phyloP scores from a whole-genome alignment of 2,113 vertebrate genomes.

The Heptranchias perlo region DNA sequence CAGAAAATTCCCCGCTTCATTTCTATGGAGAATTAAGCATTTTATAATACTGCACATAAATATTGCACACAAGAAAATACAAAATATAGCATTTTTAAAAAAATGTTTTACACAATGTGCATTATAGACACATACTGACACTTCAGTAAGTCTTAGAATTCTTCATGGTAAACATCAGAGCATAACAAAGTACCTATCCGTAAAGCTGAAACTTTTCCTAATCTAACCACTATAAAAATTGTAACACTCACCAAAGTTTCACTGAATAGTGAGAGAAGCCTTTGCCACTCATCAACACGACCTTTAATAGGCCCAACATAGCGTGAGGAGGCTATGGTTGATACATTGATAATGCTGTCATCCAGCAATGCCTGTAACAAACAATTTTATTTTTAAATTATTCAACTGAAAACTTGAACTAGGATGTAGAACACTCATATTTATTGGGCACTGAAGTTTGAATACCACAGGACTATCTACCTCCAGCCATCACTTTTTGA shows the following conservation, averaged over 20 bases:
- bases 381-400: slow-evolving; percentile 12
- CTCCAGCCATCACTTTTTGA: not conserved
- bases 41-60: not conserved
- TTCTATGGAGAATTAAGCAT: not conserved
- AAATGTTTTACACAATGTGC: not conserved
- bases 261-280: slow-evolving; percentile 65
- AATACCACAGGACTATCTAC: not conserved
- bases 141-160: not conserved
- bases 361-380: slow-evolving; percentile 64
- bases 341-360: slow-evolving; percentile 68
- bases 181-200: not conserved
- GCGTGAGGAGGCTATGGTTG: slow-evolving; percentile 66
- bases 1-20: too few species aligned
- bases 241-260: slow-evolving; percentile 65
- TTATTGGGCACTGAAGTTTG: not conserved
- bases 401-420: not conserved
- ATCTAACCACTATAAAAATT: not conserved
- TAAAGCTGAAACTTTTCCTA: not conserved
- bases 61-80: not conserved
- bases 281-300: slow-evolving; percentile 64
- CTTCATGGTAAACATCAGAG: not conserved
- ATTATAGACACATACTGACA: not conserved
- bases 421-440: not conserved
- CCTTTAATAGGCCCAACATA: slow-evolving; percentile 63
- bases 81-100: not conserved